These are phyloP conservation scores for Synaphobranchus kaupii DNA, from an alignment of 2,797 vertebrate species.

Conservation along the genomic window DNA sequence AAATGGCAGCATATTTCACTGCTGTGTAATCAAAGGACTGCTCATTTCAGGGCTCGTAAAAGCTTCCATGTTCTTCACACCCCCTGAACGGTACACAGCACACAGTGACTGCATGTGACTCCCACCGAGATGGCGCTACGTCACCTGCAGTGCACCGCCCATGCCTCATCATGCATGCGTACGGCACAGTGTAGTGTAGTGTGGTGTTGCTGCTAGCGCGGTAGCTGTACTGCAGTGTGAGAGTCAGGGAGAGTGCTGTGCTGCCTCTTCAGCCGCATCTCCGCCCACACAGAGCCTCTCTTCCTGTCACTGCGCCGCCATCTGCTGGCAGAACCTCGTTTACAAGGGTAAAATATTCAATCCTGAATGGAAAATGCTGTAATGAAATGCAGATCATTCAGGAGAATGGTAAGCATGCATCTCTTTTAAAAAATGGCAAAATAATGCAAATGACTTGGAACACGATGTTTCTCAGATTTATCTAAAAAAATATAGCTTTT, in stretches of 20 bases:
- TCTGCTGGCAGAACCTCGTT: slow-evolving; percentile 14
- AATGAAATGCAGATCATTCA: background rate
- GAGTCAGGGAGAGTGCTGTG: background rate
- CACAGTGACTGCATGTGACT: background rate
- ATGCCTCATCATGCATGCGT: background rate
- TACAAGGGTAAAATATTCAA: background rate
- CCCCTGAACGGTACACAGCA: background rate
- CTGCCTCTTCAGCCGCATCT: background rate
- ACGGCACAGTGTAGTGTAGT: background rate
- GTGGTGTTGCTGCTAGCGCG: background rate
- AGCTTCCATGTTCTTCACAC: background rate
- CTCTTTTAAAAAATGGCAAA: background rate
- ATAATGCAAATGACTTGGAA: too few species aligned
- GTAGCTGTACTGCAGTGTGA: background rate
- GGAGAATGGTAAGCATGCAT: background rate
- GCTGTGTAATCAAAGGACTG: background rate
- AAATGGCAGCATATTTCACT: background rate
- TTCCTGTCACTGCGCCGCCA: background rate
- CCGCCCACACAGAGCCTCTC: background rate
- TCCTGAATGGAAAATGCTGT: background rate
- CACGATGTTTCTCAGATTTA: background rate
- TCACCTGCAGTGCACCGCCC: background rate
- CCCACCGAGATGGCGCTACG: background rate
- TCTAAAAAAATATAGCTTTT: background rate
- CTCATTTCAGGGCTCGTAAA: slow-evolving; percentile 4